Percentiles rank a stretch among this genome's conserved stretches.
Conservation (phyloP, 2,113 vertebrate species). For the Emydocephalus ijimae region DNA sequence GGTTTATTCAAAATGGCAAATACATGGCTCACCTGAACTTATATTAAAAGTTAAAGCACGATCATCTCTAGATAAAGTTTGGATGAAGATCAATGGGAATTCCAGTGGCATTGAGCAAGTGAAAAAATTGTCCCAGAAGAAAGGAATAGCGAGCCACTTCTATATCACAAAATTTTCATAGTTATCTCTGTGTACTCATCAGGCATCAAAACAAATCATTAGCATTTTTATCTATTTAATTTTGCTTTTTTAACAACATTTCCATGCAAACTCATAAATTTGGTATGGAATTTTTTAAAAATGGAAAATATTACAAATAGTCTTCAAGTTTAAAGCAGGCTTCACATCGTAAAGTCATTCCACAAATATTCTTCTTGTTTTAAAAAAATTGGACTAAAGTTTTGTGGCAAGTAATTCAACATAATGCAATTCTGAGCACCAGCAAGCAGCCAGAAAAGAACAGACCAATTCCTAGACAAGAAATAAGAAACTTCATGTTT, state of each 20-base stretch:
- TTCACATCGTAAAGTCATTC: conserved; percentile 45
- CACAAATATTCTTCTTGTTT: conserved; percentile 55
- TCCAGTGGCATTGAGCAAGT: neutral
- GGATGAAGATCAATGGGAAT: neutral
- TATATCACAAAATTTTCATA: neutral
- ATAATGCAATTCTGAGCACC: conserved; percentile 44
- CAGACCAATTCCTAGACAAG: conserved; percentile 60
- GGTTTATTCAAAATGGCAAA: neutral
- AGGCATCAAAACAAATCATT: neutral
- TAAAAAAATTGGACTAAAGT: conserved; percentile 57
- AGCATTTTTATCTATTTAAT: conserved; percentile 24
- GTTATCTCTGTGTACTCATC: neutral
- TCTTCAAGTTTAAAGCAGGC: conserved; percentile 30
- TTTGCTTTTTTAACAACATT: conserved; percentile 32
- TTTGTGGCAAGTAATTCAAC: conserved; percentile 63
- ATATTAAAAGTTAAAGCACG: neutral
- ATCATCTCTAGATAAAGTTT: neutral
- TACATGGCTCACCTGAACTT: neutral
- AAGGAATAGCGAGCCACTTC: neutral
- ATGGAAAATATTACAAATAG: neutral
- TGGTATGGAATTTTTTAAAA: neutral
- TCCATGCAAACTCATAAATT: neutral
- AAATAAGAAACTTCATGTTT: conserved; percentile 63
- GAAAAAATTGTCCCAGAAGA: neutral
- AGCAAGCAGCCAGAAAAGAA: conserved; percentile 60